These are phyloP conservation scores for Argyra leucocephala DNA, from an alignment of 2,888 invertebrate genomes.

Conservation along the genomic window DNA sequence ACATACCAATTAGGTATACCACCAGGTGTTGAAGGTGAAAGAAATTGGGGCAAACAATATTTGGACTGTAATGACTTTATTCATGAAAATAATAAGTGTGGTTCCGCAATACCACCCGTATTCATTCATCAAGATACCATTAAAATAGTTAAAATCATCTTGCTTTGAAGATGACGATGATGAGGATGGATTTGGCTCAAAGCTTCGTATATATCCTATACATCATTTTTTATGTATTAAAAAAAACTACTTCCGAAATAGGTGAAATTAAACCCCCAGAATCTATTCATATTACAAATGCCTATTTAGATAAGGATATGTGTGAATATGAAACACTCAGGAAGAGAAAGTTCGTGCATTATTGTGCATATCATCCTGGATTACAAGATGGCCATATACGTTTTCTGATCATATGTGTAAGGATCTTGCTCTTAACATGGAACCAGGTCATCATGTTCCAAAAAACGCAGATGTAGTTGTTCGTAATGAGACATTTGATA, in stretches of 20 bases:
- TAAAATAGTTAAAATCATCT: conserved; percentile 32
- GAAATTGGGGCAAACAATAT: conserved; percentile 37
- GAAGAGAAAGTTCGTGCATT: conserved; percentile 36
- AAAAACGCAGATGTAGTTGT: not conserved
- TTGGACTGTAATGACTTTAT: conserved; percentile 41
- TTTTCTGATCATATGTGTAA: conserved; percentile 45
- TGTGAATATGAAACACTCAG: conserved; percentile 38
- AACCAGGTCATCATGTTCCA: conserved; percentile 44
- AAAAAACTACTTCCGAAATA: conserved; percentile 31
- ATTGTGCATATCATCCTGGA: conserved; percentile 43
- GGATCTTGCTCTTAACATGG: conserved; percentile 39
- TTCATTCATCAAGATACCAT: conserved; percentile 38
- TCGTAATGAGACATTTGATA: not conserved
- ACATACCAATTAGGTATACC: conserved; percentile 46
- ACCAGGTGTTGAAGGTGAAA: conserved; percentile 37
- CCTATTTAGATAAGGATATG: conserved; percentile 32
- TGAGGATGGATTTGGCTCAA: conserved; percentile 27
- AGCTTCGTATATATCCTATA: conserved; percentile 32
- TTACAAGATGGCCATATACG: conserved; percentile 41
- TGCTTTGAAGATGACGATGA: conserved; percentile 27
- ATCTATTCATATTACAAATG: conserved; percentile 30
- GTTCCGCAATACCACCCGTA: conserved; percentile 37
- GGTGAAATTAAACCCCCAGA: conserved; percentile 26
- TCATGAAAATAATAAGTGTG: conserved; percentile 21
- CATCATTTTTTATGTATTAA: conserved; percentile 36